Base-by-base conservation (phyloP, 2,888 invertebrate species). In the Lithodes maja region DNA sequence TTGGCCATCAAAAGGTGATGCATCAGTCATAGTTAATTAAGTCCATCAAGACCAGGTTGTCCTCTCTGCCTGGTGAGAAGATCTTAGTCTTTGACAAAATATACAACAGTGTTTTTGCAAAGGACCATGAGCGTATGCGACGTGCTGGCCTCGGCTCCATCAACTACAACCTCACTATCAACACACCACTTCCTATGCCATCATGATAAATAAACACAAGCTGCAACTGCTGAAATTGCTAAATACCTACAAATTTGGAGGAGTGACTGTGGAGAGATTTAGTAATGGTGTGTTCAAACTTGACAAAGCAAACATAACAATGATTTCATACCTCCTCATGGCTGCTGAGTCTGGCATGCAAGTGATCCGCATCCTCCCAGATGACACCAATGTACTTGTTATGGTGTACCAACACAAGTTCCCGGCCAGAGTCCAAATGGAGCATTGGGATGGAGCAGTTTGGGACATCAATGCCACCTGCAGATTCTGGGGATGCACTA, bases 401-500 rank as follows among this genome's bases (percentile, higher is more conserved):
- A 49, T 71, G 49, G 33, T 69, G 71, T 1, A 69, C 50, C 50
- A 69, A 49, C 69, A 71, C 52, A 71, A 69, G 2, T 68, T 2
- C 1, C 33, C 68, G 50, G 33, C 17, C 3, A n/a, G 17, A 53
- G 53, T 83, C 2, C 83, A 83, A 12, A 83, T 83, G 71, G 83
- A 83, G 3, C 69, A 17, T 53, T 83, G 53, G 83, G 49, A 83
- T 71, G 74, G 74, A 15, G 52, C 9, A 1, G 52, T 83, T 5
- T 7, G 69, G 33, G 83, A 83, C 71, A 83, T 71, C 69, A 83
- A 83, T 71, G 83, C 83, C 69, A 83, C 71, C 1, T 80, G 80
- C 33, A n/a, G 5, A n/a, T 61, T n/a, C 33, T 82, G 7, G 49
- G 82, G 17, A 82, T 82, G 82, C 82, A 82, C 9, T 17, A 61